Conservation (phyloP, 37 sponge, comb jelly and placozoan species). For the Ianthella basta region DNA sequence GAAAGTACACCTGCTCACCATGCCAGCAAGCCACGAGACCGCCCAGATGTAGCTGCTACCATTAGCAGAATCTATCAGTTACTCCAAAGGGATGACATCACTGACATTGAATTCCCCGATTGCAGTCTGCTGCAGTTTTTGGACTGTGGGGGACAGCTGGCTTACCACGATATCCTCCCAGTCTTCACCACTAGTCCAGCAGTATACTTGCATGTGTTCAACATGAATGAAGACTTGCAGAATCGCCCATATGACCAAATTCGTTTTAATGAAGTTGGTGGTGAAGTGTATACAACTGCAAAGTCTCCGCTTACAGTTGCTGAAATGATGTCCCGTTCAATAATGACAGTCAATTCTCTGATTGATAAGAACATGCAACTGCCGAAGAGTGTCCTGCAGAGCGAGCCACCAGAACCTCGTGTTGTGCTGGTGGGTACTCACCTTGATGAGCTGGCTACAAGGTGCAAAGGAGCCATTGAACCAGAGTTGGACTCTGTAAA, state of each 20-base stretch:
- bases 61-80: too few species aligned
- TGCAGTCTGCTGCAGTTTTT: neutral
- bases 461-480: neutral
- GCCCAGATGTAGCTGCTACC: too few species aligned
- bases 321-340: conserved; percentile 5
- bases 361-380: neutral
- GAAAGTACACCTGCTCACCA: too few species aligned
- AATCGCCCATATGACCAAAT: neutral
- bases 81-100: too few species aligned
- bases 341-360: neutral
- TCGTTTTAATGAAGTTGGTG: neutral
- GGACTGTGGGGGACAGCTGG: conserved; percentile 3
- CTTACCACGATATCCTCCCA: conserved; percentile 4
- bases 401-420: neutral
- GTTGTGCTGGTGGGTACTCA: neutral
- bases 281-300: neutral
- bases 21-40: too few species aligned
- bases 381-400: neutral
- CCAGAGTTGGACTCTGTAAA: too few species aligned
- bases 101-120: neutral
- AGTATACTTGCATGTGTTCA: conserved; percentile 7
- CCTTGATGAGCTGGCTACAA: neutral
- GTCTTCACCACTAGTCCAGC: conserved; percentile 3
- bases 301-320: neutral
- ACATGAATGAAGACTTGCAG: neutral